These are phyloP conservation scores for Malachius bipustulatus DNA, from an alignment of 2,888 invertebrate genomes.

Conservation along the genomic window DNA sequence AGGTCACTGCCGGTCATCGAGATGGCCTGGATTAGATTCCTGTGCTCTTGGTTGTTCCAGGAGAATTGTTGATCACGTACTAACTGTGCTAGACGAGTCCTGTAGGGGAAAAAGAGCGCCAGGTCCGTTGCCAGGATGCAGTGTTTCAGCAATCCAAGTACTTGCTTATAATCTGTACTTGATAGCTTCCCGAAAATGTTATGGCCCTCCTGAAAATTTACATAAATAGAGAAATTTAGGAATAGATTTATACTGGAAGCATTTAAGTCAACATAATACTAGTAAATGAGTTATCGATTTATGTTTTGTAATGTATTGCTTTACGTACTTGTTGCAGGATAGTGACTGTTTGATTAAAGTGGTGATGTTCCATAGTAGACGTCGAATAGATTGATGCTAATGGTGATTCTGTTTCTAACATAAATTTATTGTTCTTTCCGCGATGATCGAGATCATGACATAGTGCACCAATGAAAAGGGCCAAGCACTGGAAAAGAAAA, in stretches of 20 bases:
- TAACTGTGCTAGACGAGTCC: slow-evolving; percentile 46
- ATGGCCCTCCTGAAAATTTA: slow-evolving; percentile 59
- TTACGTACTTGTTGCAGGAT: slow-evolving; percentile 60
- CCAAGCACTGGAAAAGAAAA: slow-evolving; percentile 48
- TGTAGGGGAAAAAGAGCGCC: slow-evolving; percentile 69
- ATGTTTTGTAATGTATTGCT: too few species aligned
- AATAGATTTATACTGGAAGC: too few species aligned
- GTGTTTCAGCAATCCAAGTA: slow-evolving; percentile 62
- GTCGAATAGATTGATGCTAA: slow-evolving; percentile 76
- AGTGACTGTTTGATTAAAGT: slow-evolving; percentile 78
- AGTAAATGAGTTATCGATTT: too few species aligned
- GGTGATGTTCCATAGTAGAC: slow-evolving; percentile 79
- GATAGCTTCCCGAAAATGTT: slow-evolving; percentile 68
- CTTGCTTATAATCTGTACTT: slow-evolving; percentile 63
- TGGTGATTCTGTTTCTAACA: slow-evolving; percentile 71
- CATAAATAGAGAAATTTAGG: slow-evolving; percentile 9
- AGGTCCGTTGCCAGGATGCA: slow-evolving; percentile 79
- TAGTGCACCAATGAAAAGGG: slow-evolving; percentile 66
- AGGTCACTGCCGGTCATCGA: slow-evolving; percentile 77
- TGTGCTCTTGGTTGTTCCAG: slow-evolving; percentile 55
- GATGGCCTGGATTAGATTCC: slow-evolving; percentile 59
- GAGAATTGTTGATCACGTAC: slow-evolving; percentile 45
- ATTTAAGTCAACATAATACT: too few species aligned
- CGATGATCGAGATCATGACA: slow-evolving; percentile 82
- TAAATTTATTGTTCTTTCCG: slow-evolving; percentile 78